Conservation (phyloP, 35 echinoderm and acorn worm genomes). For the Diadema setosum region DNA sequence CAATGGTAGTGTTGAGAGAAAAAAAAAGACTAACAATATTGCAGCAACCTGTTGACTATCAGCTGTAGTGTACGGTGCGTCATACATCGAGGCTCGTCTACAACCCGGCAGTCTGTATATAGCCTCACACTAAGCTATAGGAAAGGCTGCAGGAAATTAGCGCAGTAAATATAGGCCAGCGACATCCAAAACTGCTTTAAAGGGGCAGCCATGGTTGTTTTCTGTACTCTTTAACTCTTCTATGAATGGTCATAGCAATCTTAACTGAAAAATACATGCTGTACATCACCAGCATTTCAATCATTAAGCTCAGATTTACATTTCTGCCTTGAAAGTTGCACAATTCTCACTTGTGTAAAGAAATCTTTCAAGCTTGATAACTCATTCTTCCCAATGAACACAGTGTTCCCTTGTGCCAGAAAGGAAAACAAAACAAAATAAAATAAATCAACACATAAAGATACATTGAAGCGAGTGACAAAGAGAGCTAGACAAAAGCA, state of each 20-base stretch:
- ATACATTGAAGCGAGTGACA: background rate
- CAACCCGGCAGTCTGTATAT: background rate
- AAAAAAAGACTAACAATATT: background rate
- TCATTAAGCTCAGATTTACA: too few species aligned
- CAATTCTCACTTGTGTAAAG: too few species aligned
- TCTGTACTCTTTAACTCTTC: background rate
- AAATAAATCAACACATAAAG: too few species aligned
- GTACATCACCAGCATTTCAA: too few species aligned
- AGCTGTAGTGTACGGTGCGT: background rate
- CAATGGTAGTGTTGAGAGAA: background rate
- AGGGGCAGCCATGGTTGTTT: background rate
- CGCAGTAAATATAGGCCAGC: slow-evolving; percentile 11
- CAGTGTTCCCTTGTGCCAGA: too few species aligned
- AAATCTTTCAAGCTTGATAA: too few species aligned
- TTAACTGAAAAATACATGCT: too few species aligned
- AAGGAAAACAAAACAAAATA: too few species aligned
- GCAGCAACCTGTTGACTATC: background rate
- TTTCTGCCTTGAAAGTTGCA: too few species aligned
- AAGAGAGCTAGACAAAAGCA: background rate
- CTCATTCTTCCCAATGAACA: too few species aligned
- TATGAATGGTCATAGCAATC: too few species aligned
- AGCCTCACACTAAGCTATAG: background rate
- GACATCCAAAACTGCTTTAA: background rate
- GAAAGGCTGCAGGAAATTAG: background rate
- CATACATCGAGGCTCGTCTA: background rate